Evolutionary conservation across 2,888 invertebrate genomes (phyloP), one percentile per base, ranked within the genome.

Genomic region (Pammene aurita): DNA sequence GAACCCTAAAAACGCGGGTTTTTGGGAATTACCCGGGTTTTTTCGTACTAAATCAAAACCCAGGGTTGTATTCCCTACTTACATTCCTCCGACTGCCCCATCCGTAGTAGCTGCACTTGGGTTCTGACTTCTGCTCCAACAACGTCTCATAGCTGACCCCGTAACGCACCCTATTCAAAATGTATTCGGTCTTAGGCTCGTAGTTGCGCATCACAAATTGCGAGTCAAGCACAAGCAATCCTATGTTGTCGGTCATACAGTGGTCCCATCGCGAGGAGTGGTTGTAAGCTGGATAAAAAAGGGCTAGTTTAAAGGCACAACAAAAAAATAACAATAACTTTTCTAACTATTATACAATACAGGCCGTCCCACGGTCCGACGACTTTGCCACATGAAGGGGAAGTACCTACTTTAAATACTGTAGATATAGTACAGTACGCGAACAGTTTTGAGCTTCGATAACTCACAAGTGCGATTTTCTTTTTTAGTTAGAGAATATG

Each of bases 1-100:
- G n/a, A n/a, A n/a, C n/a, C n/a, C n/a, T n/a, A n/a, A n/a, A n/a
- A n/a, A n/a, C n/a, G n/a, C n/a, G n/a, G n/a, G n/a, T n/a, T n/a
- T n/a, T n/a, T n/a, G n/a, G n/a, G n/a, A n/a, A n/a, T n/a, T n/a
- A n/a, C n/a, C 26, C 2, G 26, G 26, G 26, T 26, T 26, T 26
- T 26, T 26, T 26, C 26, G n/a, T n/a, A 26, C 26, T 26, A 26
- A 26, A 26, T 26, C 26, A 26, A 26, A 26, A 26, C 1, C 26
- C 26, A 26, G 1, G 26, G 4, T 26, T 26, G 1, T 4, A 26
- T 26, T 26, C 26, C 26, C 26, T 16, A 75, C 89, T 82, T 75
- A 91, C 91, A 76, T 90, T 91, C 58, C 90, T 80, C 69, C 90
- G 82, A 65, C 90, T 91, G 5, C 90, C 90, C 87, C 87, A 91